Evolutionary conservation across 1,140 invertebrate genomes (phyloP).

Genomic region (Bemisia tabaci): DNA sequence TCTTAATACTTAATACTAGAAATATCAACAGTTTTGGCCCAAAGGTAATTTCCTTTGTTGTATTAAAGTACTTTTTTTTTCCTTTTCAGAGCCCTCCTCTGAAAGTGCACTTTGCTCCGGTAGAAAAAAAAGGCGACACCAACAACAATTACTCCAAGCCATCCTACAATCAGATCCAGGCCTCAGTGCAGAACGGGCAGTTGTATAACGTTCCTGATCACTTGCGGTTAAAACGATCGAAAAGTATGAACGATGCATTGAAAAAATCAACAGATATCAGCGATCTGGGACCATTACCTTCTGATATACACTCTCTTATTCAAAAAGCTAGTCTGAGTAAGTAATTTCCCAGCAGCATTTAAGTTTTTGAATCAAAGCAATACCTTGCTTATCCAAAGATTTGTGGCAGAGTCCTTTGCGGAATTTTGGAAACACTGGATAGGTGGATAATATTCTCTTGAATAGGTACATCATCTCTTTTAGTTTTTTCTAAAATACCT

Average conservation of each 20-base stretch:
- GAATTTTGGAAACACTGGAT: too few species aligned
- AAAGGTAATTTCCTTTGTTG: conserved; percentile 33
- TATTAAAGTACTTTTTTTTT: conserved; percentile 25
- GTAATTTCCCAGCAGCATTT: conserved; percentile 3
- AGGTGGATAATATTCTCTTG: too few species aligned
- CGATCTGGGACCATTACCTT: conserved; percentile 55
- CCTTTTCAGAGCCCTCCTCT: not conserved
- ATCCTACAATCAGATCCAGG: not conserved
- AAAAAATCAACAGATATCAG: not conserved
- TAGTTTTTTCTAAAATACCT: too few species aligned
- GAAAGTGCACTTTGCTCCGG: conserved; percentile 8
- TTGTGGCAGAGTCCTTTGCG: too few species aligned
- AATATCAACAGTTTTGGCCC: too few species aligned
- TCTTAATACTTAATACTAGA: too few species aligned
- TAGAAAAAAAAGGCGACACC: not conserved
- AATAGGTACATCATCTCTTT: too few species aligned
- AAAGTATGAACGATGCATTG: conserved; percentile 52
- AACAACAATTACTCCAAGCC: not conserved
- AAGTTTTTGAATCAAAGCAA: conserved; percentile 7
- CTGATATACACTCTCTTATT: conserved; percentile 52
- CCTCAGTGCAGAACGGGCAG: not conserved
- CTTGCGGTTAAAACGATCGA: conserved; percentile 55
- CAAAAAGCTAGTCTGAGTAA: conserved; percentile 51
- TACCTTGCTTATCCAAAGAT: conserved; percentile 6
- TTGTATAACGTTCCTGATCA: not conserved